phyloP scores from a whole-genome alignment of 1,140 invertebrate species.

The Schlechtendalia chinensis region DNA sequence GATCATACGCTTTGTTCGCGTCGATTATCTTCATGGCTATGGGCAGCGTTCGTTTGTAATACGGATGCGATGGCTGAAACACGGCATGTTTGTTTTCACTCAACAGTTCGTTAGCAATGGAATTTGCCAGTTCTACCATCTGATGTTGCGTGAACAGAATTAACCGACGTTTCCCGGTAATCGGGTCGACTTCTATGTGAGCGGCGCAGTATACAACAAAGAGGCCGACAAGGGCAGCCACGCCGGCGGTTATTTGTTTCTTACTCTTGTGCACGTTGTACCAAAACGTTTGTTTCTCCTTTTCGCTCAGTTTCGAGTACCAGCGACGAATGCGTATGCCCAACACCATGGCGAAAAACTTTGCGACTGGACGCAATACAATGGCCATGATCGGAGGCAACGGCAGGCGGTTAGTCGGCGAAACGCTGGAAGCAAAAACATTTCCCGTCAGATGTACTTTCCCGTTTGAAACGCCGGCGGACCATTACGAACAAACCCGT shows the following conservation, averaged over 20 bases:
- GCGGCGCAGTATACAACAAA: background rate
- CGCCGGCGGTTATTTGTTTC: background rate
- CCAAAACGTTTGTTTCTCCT: conserved; percentile 38
- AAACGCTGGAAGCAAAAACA: conserved; percentile 23
- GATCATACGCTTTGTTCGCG: conserved; percentile 16
- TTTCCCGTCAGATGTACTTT: background rate
- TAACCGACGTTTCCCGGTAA: conserved; percentile 1
- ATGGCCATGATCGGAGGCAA: background rate
- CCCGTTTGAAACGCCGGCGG: no score
- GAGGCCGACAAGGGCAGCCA: background rate
- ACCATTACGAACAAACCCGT: background rate
- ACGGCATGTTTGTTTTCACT: background rate
- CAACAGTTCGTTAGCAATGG: background rate
- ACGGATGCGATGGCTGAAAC: background rate
- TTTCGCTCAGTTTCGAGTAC: conserved; percentile 24
- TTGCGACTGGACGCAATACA: conserved; percentile 1
- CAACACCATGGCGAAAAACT: conserved; percentile 37
- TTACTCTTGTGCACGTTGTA: background rate
- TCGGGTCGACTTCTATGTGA: conserved; percentile 23
- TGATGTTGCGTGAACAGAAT: conserved; percentile 30
- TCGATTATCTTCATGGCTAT: conserved; percentile 17
- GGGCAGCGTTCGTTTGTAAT: background rate
- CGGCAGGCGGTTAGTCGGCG: background rate
- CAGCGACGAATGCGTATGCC: conserved; percentile 30
- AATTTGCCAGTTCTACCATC: conserved; percentile 24